Evolutionary conservation across 2,113 vertebrate genomes (phyloP).

Genomic region (Peucedramus taeniatus): DNA sequence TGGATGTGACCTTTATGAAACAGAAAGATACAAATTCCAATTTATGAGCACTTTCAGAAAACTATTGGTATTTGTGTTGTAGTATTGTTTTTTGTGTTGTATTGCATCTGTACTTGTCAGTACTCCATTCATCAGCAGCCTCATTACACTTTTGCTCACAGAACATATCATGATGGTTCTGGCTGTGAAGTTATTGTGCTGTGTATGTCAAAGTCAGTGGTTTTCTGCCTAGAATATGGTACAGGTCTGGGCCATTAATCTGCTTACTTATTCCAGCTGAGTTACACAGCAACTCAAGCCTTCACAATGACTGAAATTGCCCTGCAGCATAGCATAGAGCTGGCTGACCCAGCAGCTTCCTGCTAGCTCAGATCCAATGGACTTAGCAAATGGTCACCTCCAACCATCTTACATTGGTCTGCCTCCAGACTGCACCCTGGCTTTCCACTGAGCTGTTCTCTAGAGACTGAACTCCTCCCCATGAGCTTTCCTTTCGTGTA

Average conservation of each 20-base stretch:
- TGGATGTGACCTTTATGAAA: conserved; percentile 20
- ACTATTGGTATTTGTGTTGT: conserved; percentile 17
- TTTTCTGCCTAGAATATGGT: conserved; percentile 27
- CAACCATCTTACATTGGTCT: neutral
- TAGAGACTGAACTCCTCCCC: neutral
- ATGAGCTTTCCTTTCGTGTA: neutral
- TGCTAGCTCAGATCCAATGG: neutral
- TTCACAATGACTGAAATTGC: conserved; percentile 13
- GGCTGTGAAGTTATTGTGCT: conserved; percentile 39
- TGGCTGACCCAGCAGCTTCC: neutral
- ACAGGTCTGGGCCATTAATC: conserved; percentile 32
- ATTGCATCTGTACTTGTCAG: conserved; percentile 48
- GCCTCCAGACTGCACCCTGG: neutral
- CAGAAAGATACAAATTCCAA: neutral
- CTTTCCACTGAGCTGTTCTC: neutral
- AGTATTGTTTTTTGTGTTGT: conserved; percentile 18
- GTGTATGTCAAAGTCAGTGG: conserved; percentile 9
- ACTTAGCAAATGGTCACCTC: neutral
- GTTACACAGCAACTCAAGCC: neutral
- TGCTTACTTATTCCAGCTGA: conserved; percentile 26
- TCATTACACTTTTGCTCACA: conserved; percentile 34
- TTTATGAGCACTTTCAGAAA: neutral
- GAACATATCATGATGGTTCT: neutral
- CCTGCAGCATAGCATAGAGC: neutral
- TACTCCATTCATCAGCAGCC: conserved; percentile 37